Evolutionary conservation across 2,113 vertebrate genomes (phyloP), one percentile per base, ranked within the genome.

Genomic region (Eubucco bourcierii): DNA sequence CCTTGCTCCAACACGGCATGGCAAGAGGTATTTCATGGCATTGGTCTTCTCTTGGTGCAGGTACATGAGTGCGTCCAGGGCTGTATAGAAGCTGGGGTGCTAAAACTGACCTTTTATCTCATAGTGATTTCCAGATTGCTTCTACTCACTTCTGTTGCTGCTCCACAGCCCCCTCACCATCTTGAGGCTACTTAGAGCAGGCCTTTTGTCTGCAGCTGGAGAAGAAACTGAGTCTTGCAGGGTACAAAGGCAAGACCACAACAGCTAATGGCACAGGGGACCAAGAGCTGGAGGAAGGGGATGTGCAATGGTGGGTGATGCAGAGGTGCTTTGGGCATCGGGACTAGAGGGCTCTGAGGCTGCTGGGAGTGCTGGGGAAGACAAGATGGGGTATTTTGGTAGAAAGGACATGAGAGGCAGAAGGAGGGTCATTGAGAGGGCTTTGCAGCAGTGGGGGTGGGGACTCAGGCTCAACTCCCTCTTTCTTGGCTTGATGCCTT

Each of bases 91-190:
- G 56, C 39, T 46, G 20, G 15, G 37, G 7, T 59, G 31, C 64
- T 85, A 29, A 66, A 47, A 34, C 27, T 19, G 29, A 5, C 29
- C 24, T 60, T 47, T 47, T 21, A 31, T 14, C 31, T 53, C 74
- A 3, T 10, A 33, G 15, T 0, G 15, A 31, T n/a, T 7, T 63
- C 33, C 11, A 34, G 0, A 8, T 1, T 31, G 47, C 44, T 37
- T 80, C 37, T 47, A 0, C 31, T 63, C 9, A 0, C 25, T 70
- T 47, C 33, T 90, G 6, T 21, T 16, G 1, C 52, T 31, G 11
- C 34, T 46, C 39, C 23, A 12, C 41, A 52, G 39, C 29, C 64
- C n/a, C 6, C 10, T 71, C 3, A 3, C 12, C 0, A 0, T 33
- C 56, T 61, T 0, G 0, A n/a, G n/a, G 4, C 46, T 24, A 4